Evolutionary conservation across 2,113 vertebrate genomes (phyloP).

Genomic region (Quiscalus mexicanus): DNA sequence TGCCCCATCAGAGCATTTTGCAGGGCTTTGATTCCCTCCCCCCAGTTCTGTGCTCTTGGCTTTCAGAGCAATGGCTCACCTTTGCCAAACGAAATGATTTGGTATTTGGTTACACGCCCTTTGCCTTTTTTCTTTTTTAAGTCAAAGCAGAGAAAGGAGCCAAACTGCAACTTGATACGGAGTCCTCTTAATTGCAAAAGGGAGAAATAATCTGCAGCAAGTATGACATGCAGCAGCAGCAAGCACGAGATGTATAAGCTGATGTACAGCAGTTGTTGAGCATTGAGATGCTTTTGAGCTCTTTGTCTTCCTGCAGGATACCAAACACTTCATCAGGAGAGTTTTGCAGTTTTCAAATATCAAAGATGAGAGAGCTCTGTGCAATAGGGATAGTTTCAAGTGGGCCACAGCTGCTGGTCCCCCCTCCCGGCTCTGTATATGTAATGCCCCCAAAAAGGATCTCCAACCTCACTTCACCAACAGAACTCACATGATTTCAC

Average conservation of each 20-base stretch:
- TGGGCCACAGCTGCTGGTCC: not conserved
- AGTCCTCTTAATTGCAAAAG: not conserved
- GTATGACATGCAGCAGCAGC: not conserved
- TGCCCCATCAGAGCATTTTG: not conserved
- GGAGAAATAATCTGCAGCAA: not conserved
- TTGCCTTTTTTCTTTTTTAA: not conserved
- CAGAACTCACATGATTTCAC: not conserved
- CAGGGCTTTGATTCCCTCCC: not conserved
- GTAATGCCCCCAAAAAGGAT: not conserved
- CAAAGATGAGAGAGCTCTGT: not conserved
- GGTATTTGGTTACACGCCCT: not conserved
- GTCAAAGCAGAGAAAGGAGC: not conserved
- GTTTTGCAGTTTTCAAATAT: not conserved
- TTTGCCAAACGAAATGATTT: not conserved
- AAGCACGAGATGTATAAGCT: not conserved
- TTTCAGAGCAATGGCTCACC: not conserved
- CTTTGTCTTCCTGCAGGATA: not conserved
- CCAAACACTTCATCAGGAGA: not conserved
- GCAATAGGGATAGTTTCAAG: not conserved
- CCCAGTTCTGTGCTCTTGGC: not conserved
- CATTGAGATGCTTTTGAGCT: not conserved
- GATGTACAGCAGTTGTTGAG: not conserved
- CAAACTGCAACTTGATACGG: not conserved
- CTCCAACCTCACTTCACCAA: not conserved
- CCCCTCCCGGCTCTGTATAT: not conserved